Percentiles rank a stretch among this genome's conserved stretches.
Conservation (phyloP, 2,113 vertebrate genomes). For the Parotia lawesii region DNA sequence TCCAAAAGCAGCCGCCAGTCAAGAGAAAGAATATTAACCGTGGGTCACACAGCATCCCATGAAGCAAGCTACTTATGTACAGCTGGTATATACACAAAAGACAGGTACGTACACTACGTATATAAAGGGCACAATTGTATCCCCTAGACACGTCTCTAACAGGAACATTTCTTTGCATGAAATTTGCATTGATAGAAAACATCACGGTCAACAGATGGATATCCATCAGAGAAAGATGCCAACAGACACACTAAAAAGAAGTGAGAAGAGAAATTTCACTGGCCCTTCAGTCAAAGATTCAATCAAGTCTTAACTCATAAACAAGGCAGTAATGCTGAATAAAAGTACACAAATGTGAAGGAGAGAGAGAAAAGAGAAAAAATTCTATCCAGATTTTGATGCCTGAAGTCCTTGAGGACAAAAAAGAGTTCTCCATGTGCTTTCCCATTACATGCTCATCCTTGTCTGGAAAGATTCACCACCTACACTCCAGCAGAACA, state of each 20-base stretch:
- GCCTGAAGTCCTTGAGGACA: neutral
- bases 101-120: neutral
- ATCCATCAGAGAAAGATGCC: neutral
- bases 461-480: neutral
- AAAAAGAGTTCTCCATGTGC: neutral
- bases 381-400: neutral
- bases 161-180: neutral
- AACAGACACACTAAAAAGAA: neutral
- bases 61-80: neutral
- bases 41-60: neutral
- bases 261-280: neutral
- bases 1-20: neutral
- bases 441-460: neutral
- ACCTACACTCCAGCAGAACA: rapidly evolving
- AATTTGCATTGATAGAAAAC: neutral
- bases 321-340: neutral
- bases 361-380: neutral
- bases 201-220: neutral
- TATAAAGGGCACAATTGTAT: neutral
- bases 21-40: neutral
- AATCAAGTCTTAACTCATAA: neutral
- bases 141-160: rapidly evolving
- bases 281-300: neutral
- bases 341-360: neutral
- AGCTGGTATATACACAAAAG: neutral